Conservation (phyloP, 1,140 invertebrate genomes). For the Brachionus plicatilis region DNA sequence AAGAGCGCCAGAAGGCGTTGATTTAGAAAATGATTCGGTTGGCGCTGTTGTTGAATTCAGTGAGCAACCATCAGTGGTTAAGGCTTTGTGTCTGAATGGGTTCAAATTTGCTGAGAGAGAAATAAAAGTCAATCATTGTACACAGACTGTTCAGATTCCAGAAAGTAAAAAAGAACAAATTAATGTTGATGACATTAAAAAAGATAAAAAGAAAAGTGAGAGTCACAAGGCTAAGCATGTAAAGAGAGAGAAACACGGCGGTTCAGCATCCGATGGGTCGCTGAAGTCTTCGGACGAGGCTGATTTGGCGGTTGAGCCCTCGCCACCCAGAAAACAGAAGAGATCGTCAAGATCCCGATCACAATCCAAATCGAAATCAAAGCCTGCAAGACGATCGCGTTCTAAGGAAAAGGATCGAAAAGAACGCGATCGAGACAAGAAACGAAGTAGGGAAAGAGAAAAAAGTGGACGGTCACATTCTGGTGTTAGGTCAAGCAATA, state of each 20-base stretch:
- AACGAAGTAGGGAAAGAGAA: not conserved
- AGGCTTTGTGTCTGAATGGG: constrained; percentile 39
- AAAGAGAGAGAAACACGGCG: not conserved
- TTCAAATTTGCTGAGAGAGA: not conserved
- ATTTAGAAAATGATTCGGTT: not conserved
- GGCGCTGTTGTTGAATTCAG: constrained; percentile 38
- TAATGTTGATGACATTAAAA: not conserved
- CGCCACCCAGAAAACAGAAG: constrained; percentile 3
- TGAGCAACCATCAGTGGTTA: constrained; percentile 34
- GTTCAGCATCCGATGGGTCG: not conserved
- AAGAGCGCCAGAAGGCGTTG: not conserved
- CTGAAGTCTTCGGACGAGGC: not conserved
- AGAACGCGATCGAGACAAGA: constrained; percentile 9
- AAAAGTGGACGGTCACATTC: not conserved
- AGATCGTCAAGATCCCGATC: not conserved
- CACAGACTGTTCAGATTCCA: not conserved
- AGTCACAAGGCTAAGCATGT: not conserved
- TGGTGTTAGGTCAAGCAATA: not conserved
- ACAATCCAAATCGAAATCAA: constrained; percentile 4
- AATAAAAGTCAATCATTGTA: constrained; percentile 27
- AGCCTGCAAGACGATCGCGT: not conserved
- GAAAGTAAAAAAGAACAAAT: constrained; percentile 1
- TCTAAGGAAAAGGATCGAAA: constrained; percentile 11
- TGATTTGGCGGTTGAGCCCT: not conserved
- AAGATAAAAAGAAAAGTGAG: not conserved